Conservation (phyloP, 2,797 vertebrate genomes). For the Antrozous pallidus region DNA sequence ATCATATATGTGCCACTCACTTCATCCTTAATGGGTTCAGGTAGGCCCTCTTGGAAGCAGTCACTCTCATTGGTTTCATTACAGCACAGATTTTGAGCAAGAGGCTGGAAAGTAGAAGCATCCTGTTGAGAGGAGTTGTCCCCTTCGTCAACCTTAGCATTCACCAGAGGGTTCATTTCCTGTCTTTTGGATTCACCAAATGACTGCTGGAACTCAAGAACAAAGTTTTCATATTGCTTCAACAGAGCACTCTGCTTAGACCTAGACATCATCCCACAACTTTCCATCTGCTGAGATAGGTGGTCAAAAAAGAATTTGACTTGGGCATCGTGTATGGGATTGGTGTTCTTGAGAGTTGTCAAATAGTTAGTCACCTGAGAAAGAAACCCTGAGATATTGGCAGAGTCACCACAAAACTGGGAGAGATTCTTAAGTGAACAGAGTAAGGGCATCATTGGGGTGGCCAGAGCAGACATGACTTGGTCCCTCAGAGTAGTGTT, state of each 20-base stretch:
- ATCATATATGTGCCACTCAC: slow-evolving; percentile 21
- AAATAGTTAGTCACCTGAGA: slow-evolving; percentile 31
- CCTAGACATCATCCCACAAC: background rate
- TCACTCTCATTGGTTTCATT: slow-evolving; percentile 3
- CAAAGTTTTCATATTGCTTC: slow-evolving; percentile 52
- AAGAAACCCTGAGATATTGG: background rate
- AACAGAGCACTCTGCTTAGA: background rate
- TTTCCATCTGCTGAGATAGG: slow-evolving; percentile 23
- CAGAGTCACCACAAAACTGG: slow-evolving; percentile 22
- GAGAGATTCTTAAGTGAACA: slow-evolving; percentile 3
- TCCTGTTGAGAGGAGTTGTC: background rate
- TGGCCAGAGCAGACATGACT: background rate
- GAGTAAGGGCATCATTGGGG: background rate
- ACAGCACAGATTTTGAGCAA: slow-evolving; percentile 31
- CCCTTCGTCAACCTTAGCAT: background rate
- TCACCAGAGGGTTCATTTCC: slow-evolving; percentile 7
- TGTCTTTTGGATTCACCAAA: background rate
- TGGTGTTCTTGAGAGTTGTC: background rate
- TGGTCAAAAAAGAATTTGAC: slow-evolving; percentile 36
- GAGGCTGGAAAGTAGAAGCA: background rate
- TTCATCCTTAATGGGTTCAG: background rate
- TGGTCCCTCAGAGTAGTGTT: background rate
- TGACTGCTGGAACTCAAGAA: slow-evolving; percentile 36
- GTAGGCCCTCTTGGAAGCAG: slow-evolving; percentile 1
- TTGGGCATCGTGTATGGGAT: background rate